These are phyloP conservation scores for Thysanoteuthis rhombus DNA, from an alignment of 2,888 invertebrate species.

Conservation along the genomic window DNA sequence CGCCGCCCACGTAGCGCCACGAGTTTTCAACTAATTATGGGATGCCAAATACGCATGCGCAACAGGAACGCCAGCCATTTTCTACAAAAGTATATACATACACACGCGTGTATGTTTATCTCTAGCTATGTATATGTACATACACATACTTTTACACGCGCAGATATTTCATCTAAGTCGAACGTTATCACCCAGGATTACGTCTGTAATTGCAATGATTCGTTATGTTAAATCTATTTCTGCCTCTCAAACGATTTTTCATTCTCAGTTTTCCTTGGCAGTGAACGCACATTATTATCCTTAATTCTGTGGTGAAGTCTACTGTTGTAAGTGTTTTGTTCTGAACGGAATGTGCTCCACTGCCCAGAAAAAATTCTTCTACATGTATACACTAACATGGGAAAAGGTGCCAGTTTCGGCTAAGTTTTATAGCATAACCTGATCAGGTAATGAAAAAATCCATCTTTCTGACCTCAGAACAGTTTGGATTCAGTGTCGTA, in stretches of 20 bases:
- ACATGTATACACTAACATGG: not conserved
- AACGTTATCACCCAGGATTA: not conserved
- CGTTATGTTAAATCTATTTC: not conserved
- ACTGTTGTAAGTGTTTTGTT: not conserved
- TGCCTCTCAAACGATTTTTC: not conserved
- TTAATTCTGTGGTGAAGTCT: not conserved
- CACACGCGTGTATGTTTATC: not conserved
- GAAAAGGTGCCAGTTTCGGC: not conserved
- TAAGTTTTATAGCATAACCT: not conserved
- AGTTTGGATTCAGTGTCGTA: not conserved
- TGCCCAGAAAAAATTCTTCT: not conserved
- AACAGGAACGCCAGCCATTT: slow-evolving; percentile 13
- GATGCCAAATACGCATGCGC: slow-evolving; percentile 24
- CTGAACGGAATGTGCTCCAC: not conserved
- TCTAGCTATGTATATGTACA: not conserved
- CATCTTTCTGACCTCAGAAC: not conserved
- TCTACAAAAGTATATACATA: not conserved
- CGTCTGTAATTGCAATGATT: not conserved
- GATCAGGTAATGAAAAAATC: not conserved
- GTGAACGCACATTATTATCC: not conserved
- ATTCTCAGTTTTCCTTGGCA: not conserved
- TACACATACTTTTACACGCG: not conserved
- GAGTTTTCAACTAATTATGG: not conserved
- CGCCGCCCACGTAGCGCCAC: not conserved
- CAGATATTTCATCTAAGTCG: not conserved